Evolutionary conservation across 2,797 vertebrate species (phyloP).

Genomic region (Micrastur ruficollis): DNA sequence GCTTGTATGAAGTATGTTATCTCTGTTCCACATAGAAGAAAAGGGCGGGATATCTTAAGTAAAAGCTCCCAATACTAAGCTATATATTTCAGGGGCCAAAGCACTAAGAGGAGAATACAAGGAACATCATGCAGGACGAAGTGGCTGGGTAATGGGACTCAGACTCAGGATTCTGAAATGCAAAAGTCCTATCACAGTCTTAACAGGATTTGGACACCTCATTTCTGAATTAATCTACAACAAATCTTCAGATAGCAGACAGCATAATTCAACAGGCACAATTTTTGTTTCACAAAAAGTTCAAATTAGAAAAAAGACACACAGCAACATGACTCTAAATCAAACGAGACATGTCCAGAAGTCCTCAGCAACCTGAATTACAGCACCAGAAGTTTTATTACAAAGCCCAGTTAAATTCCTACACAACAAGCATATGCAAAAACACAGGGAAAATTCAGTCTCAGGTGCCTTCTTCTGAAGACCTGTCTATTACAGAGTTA

Average conservation of each 20-base stretch:
- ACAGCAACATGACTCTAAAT: not conserved
- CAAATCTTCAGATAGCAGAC: not conserved
- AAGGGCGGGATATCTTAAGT: not conserved
- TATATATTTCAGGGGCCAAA: not conserved
- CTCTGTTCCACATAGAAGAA: not conserved
- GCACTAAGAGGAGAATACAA: not conserved
- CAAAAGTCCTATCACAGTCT: not conserved
- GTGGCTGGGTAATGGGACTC: not conserved
- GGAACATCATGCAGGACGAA: not conserved
- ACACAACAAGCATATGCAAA: slow-evolving; percentile 21
- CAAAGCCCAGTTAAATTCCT: not conserved
- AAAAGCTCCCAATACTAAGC: not conserved
- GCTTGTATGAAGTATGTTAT: not conserved
- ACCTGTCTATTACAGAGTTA: slow-evolving; percentile 10
- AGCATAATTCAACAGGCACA: not conserved
- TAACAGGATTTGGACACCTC: not conserved
- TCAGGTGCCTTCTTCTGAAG: slow-evolving; percentile 27
- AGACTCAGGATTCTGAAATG: not conserved
- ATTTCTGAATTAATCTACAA: not conserved
- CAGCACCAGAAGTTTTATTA: not conserved
- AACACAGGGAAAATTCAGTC: not conserved
- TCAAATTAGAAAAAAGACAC: not conserved
- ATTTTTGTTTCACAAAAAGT: not conserved
- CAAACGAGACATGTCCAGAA: not conserved
- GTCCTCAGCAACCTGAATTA: not conserved